These are phyloP conservation scores for Gryllus longicercus DNA, from an alignment of 2,888 invertebrate genomes.

Conservation along the genomic window DNA sequence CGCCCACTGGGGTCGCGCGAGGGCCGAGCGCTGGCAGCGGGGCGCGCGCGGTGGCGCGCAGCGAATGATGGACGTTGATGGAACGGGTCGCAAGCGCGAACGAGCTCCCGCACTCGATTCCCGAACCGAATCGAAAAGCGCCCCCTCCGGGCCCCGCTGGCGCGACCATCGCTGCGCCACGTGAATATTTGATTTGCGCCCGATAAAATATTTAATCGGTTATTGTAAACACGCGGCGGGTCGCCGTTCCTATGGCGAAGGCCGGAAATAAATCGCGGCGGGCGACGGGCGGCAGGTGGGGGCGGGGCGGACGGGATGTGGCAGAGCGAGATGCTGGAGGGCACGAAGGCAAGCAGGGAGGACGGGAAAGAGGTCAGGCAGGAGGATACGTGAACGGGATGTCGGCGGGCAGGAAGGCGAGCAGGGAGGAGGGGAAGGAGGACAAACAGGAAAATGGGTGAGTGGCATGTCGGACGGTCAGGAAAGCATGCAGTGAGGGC, in stretches of 20 bases:
- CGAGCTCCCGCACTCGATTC: background rate
- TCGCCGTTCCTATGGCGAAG: background rate
- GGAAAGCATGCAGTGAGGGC: too few species aligned
- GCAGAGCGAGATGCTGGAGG: too few species aligned
- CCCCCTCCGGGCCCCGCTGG: background rate
- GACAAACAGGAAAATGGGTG: too few species aligned
- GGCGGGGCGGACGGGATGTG: background rate
- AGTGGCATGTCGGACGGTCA: too few species aligned
- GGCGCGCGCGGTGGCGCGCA: too few species aligned
- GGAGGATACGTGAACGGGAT: too few species aligned
- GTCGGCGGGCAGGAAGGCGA: too few species aligned
- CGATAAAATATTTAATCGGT: slow-evolving; percentile 17
- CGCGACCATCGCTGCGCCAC: background rate
- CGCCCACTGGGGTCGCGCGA: too few species aligned
- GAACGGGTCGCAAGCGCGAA: slow-evolving; percentile 5
- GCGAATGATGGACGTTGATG: background rate
- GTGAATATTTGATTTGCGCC: slow-evolving; percentile 17
- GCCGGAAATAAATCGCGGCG: background rate
- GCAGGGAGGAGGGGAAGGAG: too few species aligned
- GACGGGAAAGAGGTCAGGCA: too few species aligned
- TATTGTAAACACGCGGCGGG: background rate
- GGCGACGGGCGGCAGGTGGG: background rate
- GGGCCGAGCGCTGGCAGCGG: too few species aligned
- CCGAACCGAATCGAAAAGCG: slow-evolving; percentile 4
- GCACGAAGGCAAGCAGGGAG: too few species aligned